Base-by-base conservation (phyloP, 2,797 vertebrate species). In the Manis pentadactyla region DNA sequence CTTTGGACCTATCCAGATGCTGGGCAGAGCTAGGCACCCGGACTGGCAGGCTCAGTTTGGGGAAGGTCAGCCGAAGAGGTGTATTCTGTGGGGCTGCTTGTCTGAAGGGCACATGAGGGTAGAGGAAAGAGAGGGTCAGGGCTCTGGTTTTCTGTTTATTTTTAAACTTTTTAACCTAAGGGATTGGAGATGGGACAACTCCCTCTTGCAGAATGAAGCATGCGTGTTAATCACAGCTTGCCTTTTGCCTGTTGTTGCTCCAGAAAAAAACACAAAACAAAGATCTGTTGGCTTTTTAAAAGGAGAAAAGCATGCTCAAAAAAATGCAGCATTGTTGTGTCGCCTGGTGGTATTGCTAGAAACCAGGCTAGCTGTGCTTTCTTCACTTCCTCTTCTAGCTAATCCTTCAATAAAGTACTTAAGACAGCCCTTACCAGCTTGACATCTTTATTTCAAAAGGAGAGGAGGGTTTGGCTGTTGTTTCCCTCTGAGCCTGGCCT, bases 391-490 rank as follows among this genome's bases (percentile, higher is more conserved):
- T 96, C 94, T 97, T 94, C 42, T 66, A 13, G 31, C 96, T 97
- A 91, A 94, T 96, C 61, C 94, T 21, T 1, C 96, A 91, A 34
- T 93, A 78, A 96, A 97, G 96, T 83, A 78, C 96, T 96, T 94
- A 95, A 93, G 92, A 95, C 96, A 95, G 94, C 66, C 93, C 92
- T 85, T 87, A 68, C 85, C 90, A 94, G 94, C 89, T 73, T 97
- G 93, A 89, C 97, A 89, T 97, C 96, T 98, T 98, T 31, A 93
- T 97, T 94, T 98, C 96, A 92, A 95, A 93, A 93, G 97, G 87
- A 96, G 90, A 96, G 95, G 82, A 97, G 69, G 92, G 92, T 64
- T 86, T 89, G 95, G 46, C 49, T 57, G 81, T 66, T 96, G 93
- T 96, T 96, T 94, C 94, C 81, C 68, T 87, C 82, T 18, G 42